Percentiles rank a stretch among this genome's conserved stretches.
phyloP scores from a whole-genome alignment of 2,797 vertebrate species.

The Lacerta bilineata region DNA sequence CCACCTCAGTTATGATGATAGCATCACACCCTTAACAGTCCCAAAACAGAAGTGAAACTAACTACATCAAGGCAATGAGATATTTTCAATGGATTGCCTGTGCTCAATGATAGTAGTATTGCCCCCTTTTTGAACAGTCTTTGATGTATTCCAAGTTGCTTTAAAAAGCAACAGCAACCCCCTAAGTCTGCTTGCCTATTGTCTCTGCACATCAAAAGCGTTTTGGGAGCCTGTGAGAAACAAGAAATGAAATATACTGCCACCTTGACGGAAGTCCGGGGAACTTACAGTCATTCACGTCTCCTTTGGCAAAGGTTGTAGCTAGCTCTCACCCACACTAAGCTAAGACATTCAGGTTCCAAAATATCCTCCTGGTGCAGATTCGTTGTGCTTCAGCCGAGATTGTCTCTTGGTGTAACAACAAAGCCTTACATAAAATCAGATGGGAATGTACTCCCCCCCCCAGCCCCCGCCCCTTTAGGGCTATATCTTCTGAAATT shows the following conservation, averaged over 20 bases:
- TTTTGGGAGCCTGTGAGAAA: not conserved
- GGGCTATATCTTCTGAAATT: constrained; percentile 3
- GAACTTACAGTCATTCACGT: constrained; percentile 36
- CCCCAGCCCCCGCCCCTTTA: accelerated
- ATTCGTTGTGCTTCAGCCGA: constrained; percentile 14
- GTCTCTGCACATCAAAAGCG: not conserved
- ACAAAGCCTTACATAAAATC: constrained; percentile 11
- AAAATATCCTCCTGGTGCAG: not conserved
- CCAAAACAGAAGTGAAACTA: not conserved
- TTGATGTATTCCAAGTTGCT: not conserved
- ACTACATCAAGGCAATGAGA: not conserved
- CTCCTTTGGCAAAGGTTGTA: constrained; percentile 32
- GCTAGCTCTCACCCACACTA: constrained; percentile 61
- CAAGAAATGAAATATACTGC: not conserved
- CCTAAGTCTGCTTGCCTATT: not conserved
- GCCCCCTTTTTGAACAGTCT: not conserved
- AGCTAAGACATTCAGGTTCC: constrained; percentile 46
- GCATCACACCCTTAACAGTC: too few relatives aligned
- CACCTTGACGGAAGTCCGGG: constrained; percentile 34
- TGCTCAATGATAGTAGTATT: not conserved
- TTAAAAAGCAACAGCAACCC: not conserved
- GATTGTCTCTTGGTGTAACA: constrained; percentile 41
- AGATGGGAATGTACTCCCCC: not conserved
- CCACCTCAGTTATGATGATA: not conserved
- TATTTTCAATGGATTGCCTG: not conserved